A percentile compares a stretch with the other conserved stretches of the same genome.
phyloP scores from a whole-genome alignment of 2,113 vertebrate genomes.

The Donacobius atricapilla region DNA sequence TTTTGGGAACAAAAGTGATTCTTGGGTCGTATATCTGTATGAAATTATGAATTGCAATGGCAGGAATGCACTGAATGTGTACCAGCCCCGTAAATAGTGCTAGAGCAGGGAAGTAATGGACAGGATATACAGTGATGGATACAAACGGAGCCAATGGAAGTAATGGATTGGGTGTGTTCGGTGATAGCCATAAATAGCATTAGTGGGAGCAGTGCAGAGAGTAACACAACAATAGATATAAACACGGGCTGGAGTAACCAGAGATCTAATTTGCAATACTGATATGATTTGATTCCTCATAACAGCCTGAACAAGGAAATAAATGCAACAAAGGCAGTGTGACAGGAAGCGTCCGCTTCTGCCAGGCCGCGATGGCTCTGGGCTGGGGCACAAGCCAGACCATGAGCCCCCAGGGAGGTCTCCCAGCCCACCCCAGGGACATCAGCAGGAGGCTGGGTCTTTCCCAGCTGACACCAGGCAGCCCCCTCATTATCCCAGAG shows the following conservation, averaged over 20 bases:
- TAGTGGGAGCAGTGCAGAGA: background rate
- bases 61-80: background rate
- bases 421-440: background rate
- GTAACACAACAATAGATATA: background rate
- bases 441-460: background rate
- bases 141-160: background rate
- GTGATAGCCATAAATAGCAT: conserved; percentile 31
- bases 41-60: background rate
- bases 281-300: background rate
- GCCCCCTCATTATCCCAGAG: background rate
- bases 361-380: rapidly evolving
- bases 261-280: background rate
- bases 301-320: background rate
- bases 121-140: conserved; percentile 11
- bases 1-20: background rate
- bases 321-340: background rate
- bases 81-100: conserved; percentile 11
- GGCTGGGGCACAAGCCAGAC: background rate
- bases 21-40: background rate
- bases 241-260: background rate
- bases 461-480: background rate
- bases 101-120: background rate
- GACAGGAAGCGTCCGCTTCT: rapidly evolving
- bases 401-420: rapidly evolving
- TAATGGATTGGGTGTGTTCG: background rate